Evolutionary conservation across 2,113 vertebrate species (phyloP), one percentile per base, ranked within the genome.

Genomic region (Siphamia tubifer): DNA sequence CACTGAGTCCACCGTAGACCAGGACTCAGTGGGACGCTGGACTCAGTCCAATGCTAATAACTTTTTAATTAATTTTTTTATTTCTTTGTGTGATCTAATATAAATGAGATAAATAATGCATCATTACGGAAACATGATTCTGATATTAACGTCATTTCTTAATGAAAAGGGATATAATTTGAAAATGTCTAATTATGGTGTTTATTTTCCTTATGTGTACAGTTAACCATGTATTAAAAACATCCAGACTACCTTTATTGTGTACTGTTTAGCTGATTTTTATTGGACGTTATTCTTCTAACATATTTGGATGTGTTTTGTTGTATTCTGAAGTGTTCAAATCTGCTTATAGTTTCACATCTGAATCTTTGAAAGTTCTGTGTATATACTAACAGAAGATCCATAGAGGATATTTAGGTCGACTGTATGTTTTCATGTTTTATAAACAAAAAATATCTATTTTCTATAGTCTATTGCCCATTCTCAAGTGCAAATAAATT

Each of bases 101-200:
- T 96, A 96, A 96, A 94, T 93, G 90, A 94, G 94, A 94, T 94
- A 94, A 96, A 93, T 93, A 90, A 96, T 95, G 94, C 93, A 94
- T 93, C 86, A 94, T 94, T 91, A 85, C 72, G 79, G 72, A 81
- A 82, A 91, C 94, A 94, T 93, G 91, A 95, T 95, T 94, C 91
- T 97, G 96, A 94, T 98, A 96, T 98, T 98, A 96, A 98, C 95
- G 92, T 91, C 91, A 90, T 92, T 93, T 95, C 95, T 94, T 97
- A 96, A 98, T 97, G 95, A 96, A 98, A 98, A 98, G 96, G 97
- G 96, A 98, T 95, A 93, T 97, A 96, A 96, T 98, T 96, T 95
- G 82, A 74, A 91, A 86, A 88, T 95, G 95, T 96, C 95, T 96
- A 96, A 93, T 95, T 93, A 94, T 96, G 95, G 96, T 94, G 94